Conservation (phyloP, 1,140 invertebrate genomes). For the Scaptomyza hsui region DNA sequence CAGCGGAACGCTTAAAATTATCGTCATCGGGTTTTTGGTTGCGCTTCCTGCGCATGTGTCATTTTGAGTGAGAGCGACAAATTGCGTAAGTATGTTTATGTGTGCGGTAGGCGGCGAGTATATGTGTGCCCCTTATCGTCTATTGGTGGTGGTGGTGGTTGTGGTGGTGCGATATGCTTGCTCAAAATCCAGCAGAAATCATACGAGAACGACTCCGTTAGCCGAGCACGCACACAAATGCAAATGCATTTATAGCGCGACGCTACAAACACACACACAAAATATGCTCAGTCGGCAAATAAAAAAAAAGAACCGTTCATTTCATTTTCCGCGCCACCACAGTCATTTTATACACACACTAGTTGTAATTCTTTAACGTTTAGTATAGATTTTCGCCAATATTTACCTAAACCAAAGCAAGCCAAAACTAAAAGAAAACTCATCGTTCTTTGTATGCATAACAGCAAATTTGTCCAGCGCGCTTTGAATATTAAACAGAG, state of each 20-base stretch:
- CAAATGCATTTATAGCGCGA: conserved; percentile 44
- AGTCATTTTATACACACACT: conserved; percentile 36
- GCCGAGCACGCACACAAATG: conserved; percentile 13
- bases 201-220: conserved; percentile 29
- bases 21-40: conserved; percentile 29
- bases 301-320: conserved; percentile 62
- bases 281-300: conserved; percentile 36
- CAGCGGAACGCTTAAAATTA: conserved; percentile 7
- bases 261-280: conserved; percentile 22
- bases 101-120: neutral
- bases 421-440: conserved; percentile 28
- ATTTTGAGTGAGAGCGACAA: conserved; percentile 47
- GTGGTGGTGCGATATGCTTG: conserved; percentile 60
- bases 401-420: neutral
- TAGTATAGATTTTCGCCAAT: conserved; percentile 17
- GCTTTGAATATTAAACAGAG: conserved; percentile 63
- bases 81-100: neutral
- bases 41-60: conserved; percentile 72
- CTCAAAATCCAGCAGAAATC: conserved; percentile 28
- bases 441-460: conserved; percentile 34
- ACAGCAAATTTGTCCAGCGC: conserved; percentile 17
- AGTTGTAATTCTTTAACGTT: conserved; percentile 33
- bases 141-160: conserved; percentile 4
- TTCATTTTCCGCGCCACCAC: conserved; percentile 43
- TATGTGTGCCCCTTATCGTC: conserved; percentile 44